Percentiles rank a stretch among this genome's conserved stretches.
Evolutionary conservation across 2,797 vertebrate genomes (phyloP).

Genomic region (Sebastes nivosus): DNA sequence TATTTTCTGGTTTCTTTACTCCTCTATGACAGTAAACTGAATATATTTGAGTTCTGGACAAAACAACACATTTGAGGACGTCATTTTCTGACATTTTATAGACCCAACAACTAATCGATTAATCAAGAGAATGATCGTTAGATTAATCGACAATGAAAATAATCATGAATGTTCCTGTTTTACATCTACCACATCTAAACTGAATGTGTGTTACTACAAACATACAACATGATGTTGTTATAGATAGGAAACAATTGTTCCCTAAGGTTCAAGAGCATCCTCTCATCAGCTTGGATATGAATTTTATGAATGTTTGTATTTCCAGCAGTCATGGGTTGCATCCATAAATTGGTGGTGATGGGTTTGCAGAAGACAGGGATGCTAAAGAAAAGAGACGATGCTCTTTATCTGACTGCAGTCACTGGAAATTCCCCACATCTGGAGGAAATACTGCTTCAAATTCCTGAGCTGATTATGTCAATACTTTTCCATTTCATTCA

Average conservation of each 20-base stretch:
- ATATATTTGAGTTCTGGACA: no score
- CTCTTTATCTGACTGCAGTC: no score
- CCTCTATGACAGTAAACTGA: no score
- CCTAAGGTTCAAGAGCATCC: not conserved
- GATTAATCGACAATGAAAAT: no score
- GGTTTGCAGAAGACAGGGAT: not conserved
- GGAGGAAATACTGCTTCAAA: not conserved
- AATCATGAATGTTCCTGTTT: not conserved
- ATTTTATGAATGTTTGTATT: not conserved
- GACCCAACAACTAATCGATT: no score
- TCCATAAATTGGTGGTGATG: not conserved
- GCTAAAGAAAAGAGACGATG: not conserved
- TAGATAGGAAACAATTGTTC: not conserved
- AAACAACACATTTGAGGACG: no score
- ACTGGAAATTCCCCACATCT: not conserved
- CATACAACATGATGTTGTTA: not conserved
- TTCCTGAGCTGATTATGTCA: not conserved
- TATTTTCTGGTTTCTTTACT: no score
- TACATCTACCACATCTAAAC: not conserved
- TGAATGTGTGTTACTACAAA: not conserved
- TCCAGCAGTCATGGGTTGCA: not conserved
- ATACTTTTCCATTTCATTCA: not conserved
- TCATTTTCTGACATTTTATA: no score
- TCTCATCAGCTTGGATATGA: not conserved
- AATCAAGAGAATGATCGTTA: no score